Evolutionary conservation across 2,888 invertebrate genomes (phyloP), one percentile per base, ranked within the genome.

Genomic region (Phaonia tiefii): DNA sequence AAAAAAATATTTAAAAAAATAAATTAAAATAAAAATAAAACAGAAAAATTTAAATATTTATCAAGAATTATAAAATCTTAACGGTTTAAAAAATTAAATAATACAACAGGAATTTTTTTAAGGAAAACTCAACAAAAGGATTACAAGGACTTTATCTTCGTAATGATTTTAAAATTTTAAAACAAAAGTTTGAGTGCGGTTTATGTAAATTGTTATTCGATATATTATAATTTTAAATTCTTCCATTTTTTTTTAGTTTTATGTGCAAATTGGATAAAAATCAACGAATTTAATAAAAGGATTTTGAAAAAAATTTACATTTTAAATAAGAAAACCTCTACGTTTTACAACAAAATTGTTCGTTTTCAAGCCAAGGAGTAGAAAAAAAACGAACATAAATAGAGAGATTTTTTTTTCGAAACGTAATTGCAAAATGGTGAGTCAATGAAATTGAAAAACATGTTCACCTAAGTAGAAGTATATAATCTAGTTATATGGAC

Each of bases 211-310:
- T 5, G 31, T 8, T 8, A 31, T 5, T 31, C 1, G 22, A 51
- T 51, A 22, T 51, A 7, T 22, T 1, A 15, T 17, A 37, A 60
- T 60, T 37, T 37, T 60, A 8, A 39, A 15, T 39, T 63, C 1
- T 63, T 42, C 42, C 39, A 22, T 60, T 63, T 42, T 63, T 63
- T 60, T 63, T 39, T 63, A 63, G 63, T 63, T 63, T 63, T 63
- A 63, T 63, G 63, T 63, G 63, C 63, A 63, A 63, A 63, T 63
- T 63, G 63, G 63, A 39, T 63, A 39, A 63, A 63, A 11, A 22
- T 1, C 13, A 17, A 60, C 31, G n/a, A 11, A 31, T n/a, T 31
- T 26, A 58, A 26, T 31, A 58, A 31, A 31, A 60, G 37, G 20
- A 20, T 37, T 39, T 39, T 20, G 42, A 60, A 37, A 11, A n/a